Evolutionary conservation across 2,888 invertebrate species (phyloP).

Genomic region (Scaptomyza polygonia): DNA sequence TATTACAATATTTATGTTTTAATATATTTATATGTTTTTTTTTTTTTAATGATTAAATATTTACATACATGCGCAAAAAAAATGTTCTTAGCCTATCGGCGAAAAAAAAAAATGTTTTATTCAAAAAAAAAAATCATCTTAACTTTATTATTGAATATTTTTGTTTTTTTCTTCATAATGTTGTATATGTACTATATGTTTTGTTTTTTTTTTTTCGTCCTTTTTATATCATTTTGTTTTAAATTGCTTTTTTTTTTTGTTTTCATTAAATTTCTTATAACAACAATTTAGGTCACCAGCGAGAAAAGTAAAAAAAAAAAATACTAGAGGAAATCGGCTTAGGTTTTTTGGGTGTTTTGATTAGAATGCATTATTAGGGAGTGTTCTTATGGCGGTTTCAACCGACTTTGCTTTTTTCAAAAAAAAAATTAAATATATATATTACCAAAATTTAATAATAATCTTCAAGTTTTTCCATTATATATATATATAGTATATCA

Average conservation of each 20-base stretch:
- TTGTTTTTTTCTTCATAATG: too few relatives aligned
- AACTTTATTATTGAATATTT: slow-evolving; percentile 32
- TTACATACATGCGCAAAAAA: slow-evolving; percentile 70
- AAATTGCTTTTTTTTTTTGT: slow-evolving; percentile 12
- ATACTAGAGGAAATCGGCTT: slow-evolving; percentile 44
- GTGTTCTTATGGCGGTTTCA: slow-evolving; percentile 43
- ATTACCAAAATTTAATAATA: not conserved
- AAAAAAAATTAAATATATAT: slow-evolving; percentile 18
- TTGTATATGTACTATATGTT: too few relatives aligned
- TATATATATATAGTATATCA: too few relatives aligned
- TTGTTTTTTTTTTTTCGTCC: too few relatives aligned
- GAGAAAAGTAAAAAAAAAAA: slow-evolving; percentile 51
- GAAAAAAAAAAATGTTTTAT: slow-evolving; percentile 43
- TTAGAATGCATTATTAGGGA: slow-evolving; percentile 49
- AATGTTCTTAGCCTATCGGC: slow-evolving; percentile 47
- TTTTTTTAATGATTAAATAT: slow-evolving; percentile 44
- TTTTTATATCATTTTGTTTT: slow-evolving; percentile 10
- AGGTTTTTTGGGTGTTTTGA: slow-evolving; percentile 48
- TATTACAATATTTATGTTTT: slow-evolving; percentile 50
- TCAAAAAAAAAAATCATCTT: slow-evolving; percentile 41
- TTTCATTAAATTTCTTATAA: slow-evolving; percentile 50
- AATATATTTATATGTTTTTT: slow-evolving; percentile 34
- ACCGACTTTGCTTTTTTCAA: slow-evolving; percentile 43
- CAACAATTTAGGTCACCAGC: slow-evolving; percentile 53
- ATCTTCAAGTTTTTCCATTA: slow-evolving; percentile 1